Conservation (phyloP, 1,140 invertebrate species). For the Charaxes varanes region DNA sequence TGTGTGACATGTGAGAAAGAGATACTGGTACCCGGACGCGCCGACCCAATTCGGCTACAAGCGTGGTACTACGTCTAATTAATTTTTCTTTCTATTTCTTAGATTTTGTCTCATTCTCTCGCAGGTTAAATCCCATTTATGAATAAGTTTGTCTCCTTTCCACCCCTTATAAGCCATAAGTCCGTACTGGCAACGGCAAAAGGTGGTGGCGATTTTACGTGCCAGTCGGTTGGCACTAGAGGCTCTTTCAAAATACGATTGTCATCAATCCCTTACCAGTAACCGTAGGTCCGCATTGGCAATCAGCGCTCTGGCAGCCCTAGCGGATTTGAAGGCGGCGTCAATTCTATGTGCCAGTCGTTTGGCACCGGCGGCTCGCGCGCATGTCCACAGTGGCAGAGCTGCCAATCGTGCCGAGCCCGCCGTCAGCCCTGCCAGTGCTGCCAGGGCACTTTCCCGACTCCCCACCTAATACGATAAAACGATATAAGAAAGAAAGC, state of each 20-base stretch:
- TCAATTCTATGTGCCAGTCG: slow-evolving; percentile 82
- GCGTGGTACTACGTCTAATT: no score
- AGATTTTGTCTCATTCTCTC: no score
- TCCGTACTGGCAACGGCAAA: slow-evolving; percentile 83
- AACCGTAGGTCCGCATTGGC: slow-evolving; percentile 83
- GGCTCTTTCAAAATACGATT: no score
- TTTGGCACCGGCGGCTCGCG: slow-evolving; percentile 86
- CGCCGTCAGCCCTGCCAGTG: slow-evolving; percentile 82
- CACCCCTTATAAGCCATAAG: slow-evolving; percentile 84
- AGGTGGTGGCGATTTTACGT: slow-evolving; percentile 82
- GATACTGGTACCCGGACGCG: no score
- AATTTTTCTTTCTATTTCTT: no score
- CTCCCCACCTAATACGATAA: slow-evolving; percentile 44
- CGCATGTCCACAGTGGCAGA: slow-evolving; percentile 86
- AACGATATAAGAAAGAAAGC: neutral
- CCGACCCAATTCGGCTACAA: no score
- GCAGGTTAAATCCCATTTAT: no score
- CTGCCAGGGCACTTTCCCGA: slow-evolving; percentile 80
- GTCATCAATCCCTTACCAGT: slow-evolving; percentile 81
- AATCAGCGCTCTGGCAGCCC: slow-evolving; percentile 82
- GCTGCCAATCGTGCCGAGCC: slow-evolving; percentile 79
- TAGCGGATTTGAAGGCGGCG: slow-evolving; percentile 84
- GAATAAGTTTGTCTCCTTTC: no score
- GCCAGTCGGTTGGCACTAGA: slow-evolving; percentile 86
- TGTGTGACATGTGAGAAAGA: no score